These are phyloP conservation scores for Macaria liturata DNA, from an alignment of 2,888 invertebrate species.

Conservation along the genomic window DNA sequence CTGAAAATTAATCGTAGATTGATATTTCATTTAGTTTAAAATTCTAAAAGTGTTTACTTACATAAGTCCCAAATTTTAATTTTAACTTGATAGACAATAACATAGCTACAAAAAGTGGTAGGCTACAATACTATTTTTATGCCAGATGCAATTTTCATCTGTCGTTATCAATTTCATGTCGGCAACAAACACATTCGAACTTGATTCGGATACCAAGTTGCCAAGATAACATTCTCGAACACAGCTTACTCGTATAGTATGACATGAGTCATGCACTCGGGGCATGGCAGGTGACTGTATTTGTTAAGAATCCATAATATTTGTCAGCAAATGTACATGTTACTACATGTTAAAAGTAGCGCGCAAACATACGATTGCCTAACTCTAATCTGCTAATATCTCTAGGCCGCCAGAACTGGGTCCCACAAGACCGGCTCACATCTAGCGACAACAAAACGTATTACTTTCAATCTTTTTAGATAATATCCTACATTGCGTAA, in stretches of 20 bases:
- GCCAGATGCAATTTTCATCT: too few relatives aligned
- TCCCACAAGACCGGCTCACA: constrained; percentile 28
- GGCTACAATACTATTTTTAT: too few relatives aligned
- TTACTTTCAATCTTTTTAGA: constrained; percentile 56
- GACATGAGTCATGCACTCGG: constrained; percentile 7
- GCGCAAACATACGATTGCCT: constrained; percentile 13
- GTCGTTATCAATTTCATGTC: too few relatives aligned
- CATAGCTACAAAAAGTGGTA: too few relatives aligned
- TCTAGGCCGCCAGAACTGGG: constrained; percentile 27
- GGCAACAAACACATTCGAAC: neutral
- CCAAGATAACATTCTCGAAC: constrained; percentile 10
- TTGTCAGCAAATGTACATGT: constrained; percentile 1
- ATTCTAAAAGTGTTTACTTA: too few relatives aligned
- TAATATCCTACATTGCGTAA: constrained; percentile 61
- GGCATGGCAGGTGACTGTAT: constrained; percentile 18
- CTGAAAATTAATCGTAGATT: too few relatives aligned
- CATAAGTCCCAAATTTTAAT: too few relatives aligned
- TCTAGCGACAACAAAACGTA: constrained; percentile 50
- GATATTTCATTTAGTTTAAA: too few relatives aligned
- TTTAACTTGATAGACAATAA: too few relatives aligned
- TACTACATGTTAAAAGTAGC: constrained; percentile 7
- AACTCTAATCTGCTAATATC: constrained; percentile 23
- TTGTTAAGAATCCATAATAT: constrained; percentile 8
- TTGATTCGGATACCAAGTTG: constrained; percentile 12
- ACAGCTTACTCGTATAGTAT: neutral